These are phyloP conservation scores for Ahaetulla prasina DNA, from an alignment of 2,113 vertebrate genomes.

Conservation along the genomic window DNA sequence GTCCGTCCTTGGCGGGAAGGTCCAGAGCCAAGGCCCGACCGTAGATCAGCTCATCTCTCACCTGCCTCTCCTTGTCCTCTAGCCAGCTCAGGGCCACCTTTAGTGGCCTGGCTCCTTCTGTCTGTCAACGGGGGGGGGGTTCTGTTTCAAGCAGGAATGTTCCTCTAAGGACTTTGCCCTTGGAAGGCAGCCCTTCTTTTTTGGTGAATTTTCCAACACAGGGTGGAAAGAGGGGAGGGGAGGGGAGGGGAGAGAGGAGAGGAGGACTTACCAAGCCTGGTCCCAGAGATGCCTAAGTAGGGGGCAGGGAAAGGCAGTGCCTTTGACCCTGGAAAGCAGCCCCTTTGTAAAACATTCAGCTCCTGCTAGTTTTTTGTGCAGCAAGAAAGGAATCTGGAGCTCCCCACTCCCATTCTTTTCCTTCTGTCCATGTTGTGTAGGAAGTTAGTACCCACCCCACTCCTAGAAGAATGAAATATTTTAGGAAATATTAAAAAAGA, in stretches of 20 bases:
- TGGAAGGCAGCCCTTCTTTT: no score
- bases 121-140: no score
- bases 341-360: neutral
- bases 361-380: neutral
- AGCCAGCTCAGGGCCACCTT: neutral
- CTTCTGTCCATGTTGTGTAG: neutral
- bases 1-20: neutral
- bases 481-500: no score
- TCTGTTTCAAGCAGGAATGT: neutral
- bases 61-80: neutral
- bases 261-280: neutral
- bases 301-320: no score
- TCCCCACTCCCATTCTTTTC: neutral
- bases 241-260: no score
- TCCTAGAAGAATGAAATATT: no score
- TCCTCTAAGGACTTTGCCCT: no score
- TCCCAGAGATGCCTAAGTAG: neutral
- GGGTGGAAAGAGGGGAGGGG: no score
- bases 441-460: no score
- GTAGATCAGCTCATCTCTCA: neutral
- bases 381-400: neutral
- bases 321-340: no score
- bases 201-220: no score
- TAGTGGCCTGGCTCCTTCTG: neutral
- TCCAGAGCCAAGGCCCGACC: rapidly evolving